These are phyloP conservation scores for Tribolium madens DNA, from an alignment of 1,140 invertebrate genomes.

Conservation along the genomic window DNA sequence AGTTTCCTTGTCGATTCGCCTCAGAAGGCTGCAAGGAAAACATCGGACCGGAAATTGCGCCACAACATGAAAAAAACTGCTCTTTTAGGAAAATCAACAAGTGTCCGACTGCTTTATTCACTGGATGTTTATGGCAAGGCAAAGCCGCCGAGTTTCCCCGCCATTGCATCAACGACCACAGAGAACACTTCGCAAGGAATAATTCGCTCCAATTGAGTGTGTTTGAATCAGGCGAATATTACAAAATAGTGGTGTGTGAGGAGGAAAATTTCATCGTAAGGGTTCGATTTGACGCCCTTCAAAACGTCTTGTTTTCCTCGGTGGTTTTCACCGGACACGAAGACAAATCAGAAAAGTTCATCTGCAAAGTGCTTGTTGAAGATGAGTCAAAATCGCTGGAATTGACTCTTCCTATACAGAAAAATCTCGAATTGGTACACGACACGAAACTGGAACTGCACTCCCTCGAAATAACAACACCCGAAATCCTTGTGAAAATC, in stretches of 20 bases:
- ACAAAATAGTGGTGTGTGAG: not conserved
- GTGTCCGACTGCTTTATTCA: not conserved
- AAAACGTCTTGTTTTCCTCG: not conserved
- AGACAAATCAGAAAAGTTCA: not conserved
- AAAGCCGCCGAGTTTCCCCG: not conserved
- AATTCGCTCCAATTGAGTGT: not conserved
- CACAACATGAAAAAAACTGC: not conserved
- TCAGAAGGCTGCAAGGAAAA: not conserved
- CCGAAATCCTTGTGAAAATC: not conserved
- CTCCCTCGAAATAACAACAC: not conserved
- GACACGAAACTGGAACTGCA: not conserved
- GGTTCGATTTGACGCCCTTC: not conserved
- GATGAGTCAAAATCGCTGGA: not conserved
- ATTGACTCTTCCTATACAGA: not conserved
- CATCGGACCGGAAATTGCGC: not conserved
- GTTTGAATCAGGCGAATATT: not conserved
- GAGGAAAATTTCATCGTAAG: not conserved
- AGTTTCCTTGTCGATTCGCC: not conserved
- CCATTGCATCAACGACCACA: not conserved
- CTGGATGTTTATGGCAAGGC: not conserved
- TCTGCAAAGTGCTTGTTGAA: not conserved
- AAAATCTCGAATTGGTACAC: not conserved
- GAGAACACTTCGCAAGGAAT: not conserved
- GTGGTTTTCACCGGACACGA: not conserved
- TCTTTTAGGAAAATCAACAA: not conserved